A percentile compares a stretch with the other conserved stretches of the same genome.
Conservation (phyloP, 2,888 invertebrate species). For the Coenonympha arcania region DNA sequence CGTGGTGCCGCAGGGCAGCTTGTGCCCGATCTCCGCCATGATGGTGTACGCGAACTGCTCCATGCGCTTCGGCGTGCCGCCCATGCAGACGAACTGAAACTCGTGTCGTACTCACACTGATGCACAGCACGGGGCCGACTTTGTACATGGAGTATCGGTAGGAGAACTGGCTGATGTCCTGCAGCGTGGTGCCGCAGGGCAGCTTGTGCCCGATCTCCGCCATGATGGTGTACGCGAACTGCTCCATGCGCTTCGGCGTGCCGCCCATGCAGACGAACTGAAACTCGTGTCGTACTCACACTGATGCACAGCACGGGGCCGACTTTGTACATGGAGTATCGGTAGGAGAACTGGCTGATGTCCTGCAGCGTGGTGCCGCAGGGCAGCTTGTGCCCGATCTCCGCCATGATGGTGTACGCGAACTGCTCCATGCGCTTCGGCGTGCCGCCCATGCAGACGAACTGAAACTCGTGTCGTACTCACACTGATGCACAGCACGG, state of each 20-base stretch:
- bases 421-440: slow-evolving; percentile 95
- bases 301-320: slow-evolving; percentile 89
- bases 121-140: slow-evolving; percentile 89
- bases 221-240: slow-evolving; percentile 93
- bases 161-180: slow-evolving; percentile 92
- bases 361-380: slow-evolving; percentile 90
- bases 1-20: slow-evolving; percentile 89
- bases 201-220: slow-evolving; percentile 91
- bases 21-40: slow-evolving; percentile 91
- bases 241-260: slow-evolving; percentile 94
- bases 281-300: too few species aligned
- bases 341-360: slow-evolving; percentile 92
- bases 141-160: slow-evolving; percentile 97
- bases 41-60: slow-evolving; percentile 93
- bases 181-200: slow-evolving; percentile 88
- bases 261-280: slow-evolving; percentile 99
- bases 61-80: slow-evolving; percentile 95
- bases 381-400: slow-evolving; percentile 91
- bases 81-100: slow-evolving; percentile 96
- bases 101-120: too few species aligned
- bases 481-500: slow-evolving; percentile 87
- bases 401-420: slow-evolving; percentile 90
- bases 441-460: slow-evolving; percentile 97
- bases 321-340: slow-evolving; percentile 97
- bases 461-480: slow-evolving; percentile 88